These are phyloP conservation scores for Eupelmus urozonus DNA, from an alignment of 2,888 invertebrate species.

Conservation along the genomic window DNA sequence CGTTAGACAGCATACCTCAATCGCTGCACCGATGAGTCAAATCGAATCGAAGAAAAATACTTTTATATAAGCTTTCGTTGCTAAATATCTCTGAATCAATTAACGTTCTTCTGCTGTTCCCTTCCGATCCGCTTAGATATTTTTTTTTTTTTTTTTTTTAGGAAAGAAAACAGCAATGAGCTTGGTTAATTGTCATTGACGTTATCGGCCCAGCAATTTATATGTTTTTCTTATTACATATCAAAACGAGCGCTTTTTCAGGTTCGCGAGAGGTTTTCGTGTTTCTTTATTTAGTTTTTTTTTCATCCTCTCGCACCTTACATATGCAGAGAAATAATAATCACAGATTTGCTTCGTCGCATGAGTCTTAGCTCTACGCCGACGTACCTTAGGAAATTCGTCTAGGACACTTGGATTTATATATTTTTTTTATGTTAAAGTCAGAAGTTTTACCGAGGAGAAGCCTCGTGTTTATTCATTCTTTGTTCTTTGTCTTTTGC, in stretches of 20 bases:
- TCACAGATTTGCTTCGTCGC: constrained; percentile 68
- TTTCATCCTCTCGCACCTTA: constrained; percentile 58
- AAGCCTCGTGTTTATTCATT: constrained; percentile 8
- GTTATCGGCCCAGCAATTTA: constrained; percentile 48
- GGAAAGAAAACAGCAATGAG: constrained; percentile 4
- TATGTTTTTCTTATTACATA: constrained; percentile 46
- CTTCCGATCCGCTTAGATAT: neutral
- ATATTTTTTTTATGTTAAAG: constrained; percentile 35
- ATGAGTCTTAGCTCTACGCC: constrained; percentile 52
- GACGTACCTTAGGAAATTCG: constrained; percentile 52
- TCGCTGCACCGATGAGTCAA: constrained; percentile 47
- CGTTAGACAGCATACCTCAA: constrained; percentile 38
- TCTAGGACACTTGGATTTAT: constrained; percentile 57
- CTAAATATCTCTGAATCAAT: constrained; percentile 45
- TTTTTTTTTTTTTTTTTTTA: constrained; percentile 7
- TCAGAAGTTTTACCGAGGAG: constrained; percentile 40
- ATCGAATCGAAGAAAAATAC: constrained; percentile 52
- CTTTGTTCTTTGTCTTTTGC: neutral
- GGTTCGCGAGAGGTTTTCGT: constrained; percentile 67
- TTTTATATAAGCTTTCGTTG: constrained; percentile 46
- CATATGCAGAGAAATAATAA: constrained; percentile 69
- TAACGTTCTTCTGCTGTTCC: neutral
- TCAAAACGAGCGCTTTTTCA: constrained; percentile 64
- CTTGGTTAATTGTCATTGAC: constrained; percentile 28
- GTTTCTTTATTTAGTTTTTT: constrained; percentile 18